A percentile compares a stretch with the other conserved stretches of the same genome.
Conservation (phyloP, 2,888 invertebrate genomes). For the Netelia virgata region DNA sequence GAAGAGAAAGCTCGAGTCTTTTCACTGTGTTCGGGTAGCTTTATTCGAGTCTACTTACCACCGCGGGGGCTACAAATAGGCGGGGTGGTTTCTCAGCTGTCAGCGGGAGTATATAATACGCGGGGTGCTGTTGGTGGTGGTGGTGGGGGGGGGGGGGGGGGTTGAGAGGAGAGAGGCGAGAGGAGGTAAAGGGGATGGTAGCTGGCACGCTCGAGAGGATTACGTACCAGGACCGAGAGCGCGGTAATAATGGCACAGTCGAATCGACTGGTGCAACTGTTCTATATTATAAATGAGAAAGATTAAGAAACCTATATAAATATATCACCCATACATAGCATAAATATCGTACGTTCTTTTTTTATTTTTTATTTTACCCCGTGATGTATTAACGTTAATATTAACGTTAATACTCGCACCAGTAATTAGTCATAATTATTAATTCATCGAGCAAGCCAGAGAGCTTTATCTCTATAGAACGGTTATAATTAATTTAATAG, state of each 20-base stretch:
- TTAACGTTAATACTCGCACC: no score
- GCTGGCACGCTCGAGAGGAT: constrained; percentile 30
- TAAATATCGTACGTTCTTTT: background rate
- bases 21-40: constrained; percentile 1
- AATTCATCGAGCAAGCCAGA: no score
- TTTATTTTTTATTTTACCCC: background rate
- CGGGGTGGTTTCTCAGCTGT: constrained; percentile 32
- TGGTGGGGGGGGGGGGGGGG: background rate
- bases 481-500: no score
- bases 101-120: constrained; percentile 15
- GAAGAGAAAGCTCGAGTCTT: constrained; percentile 12
- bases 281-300: background rate
- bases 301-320: background rate
- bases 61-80: constrained; percentile 25
- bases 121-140: background rate
- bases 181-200: background rate
- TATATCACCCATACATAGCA: background rate
- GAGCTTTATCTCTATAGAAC: no score
- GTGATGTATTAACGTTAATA: no score
- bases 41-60: constrained; percentile 20
- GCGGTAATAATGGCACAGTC: constrained; percentile 55
- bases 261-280: constrained; percentile 45
- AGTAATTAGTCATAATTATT: no score
- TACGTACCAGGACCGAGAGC: constrained; percentile 38
- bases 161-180: background rate